Conservation (phyloP, 2,888 invertebrate species). For the Megaustenia siamemsis region DNA sequence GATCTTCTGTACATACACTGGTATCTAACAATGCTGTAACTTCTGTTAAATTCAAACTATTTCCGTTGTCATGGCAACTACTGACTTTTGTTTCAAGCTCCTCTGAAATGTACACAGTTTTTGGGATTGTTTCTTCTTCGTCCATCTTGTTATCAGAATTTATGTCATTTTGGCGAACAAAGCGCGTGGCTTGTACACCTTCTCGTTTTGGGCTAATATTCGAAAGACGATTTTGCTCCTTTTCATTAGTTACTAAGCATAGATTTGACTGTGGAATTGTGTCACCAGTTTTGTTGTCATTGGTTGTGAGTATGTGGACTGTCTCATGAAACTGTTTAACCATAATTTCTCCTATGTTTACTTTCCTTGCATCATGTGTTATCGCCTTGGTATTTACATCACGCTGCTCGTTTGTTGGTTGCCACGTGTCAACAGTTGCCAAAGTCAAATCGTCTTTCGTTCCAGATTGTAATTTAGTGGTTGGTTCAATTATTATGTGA, state of each 20-base stretch:
- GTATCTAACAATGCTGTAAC: not conserved
- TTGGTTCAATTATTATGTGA: not conserved
- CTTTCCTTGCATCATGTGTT: not conserved
- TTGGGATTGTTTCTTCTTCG: conserved; percentile 19
- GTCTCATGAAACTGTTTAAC: not conserved
- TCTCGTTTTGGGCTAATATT: not conserved
- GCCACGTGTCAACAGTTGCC: not conserved
- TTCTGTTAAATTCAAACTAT: too few relatives aligned
- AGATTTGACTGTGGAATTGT: not conserved
- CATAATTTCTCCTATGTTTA: too few relatives aligned
- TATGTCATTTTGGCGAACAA: not conserved
- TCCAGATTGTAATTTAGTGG: not conserved
- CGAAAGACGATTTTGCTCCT: not conserved
- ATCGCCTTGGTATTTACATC: not conserved
- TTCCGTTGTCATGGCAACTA: not conserved
- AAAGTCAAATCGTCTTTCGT: not conserved
- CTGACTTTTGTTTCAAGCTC: not conserved
- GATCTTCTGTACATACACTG: not conserved
- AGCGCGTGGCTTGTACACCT: not conserved
- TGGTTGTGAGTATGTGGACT: too few relatives aligned
- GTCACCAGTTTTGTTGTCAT: not conserved
- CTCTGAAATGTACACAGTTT: not conserved
- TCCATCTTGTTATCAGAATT: not conserved
- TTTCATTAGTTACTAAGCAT: too few relatives aligned
- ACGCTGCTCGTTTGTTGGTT: not conserved